Percentiles rank a stretch among this genome's conserved stretches.
phyloP scores from a whole-genome alignment of 2,888 invertebrate species.

The Volucella inflata region DNA sequence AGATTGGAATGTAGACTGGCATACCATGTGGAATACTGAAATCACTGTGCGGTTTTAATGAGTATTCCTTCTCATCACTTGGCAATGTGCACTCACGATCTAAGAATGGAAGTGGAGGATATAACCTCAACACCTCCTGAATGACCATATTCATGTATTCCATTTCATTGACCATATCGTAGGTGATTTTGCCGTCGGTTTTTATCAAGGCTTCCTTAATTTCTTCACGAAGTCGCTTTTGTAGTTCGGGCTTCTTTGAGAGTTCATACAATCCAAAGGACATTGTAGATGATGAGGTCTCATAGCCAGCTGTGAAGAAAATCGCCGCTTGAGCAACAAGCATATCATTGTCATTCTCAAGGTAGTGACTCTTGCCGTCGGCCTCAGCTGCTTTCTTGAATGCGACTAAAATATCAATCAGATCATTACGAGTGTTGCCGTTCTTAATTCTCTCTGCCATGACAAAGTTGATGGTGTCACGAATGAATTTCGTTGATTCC shows the following conservation, averaged over 20 bases:
- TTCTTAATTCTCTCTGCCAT: constrained; percentile 83
- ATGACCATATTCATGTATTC: constrained; percentile 84
- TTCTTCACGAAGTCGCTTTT: constrained; percentile 83
- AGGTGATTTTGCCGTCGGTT: constrained; percentile 82
- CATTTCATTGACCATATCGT: constrained; percentile 83
- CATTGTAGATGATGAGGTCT: constrained; percentile 83
- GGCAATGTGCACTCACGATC: constrained; percentile 81
- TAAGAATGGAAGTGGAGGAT: constrained; percentile 82
- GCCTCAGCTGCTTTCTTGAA: constrained; percentile 79
- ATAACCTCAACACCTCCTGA: constrained; percentile 82
- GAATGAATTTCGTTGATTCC: constrained; percentile 81
- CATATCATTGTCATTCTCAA: constrained; percentile 78
- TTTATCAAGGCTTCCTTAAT: constrained; percentile 81
- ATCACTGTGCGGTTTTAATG: constrained; percentile 80
- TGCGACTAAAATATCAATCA: constrained; percentile 84
- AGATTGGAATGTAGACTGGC: constrained; percentile 81
- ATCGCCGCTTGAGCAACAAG: constrained; percentile 82
- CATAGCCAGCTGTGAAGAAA: constrained; percentile 82
- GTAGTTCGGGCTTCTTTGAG: constrained; percentile 82
- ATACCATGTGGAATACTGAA: constrained; percentile 79
- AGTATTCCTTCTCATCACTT: constrained; percentile 76
- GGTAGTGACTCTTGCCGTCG: constrained; percentile 75
- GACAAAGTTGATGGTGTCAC: constrained; percentile 81
- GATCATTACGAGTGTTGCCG: constrained; percentile 83
- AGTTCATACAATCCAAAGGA: constrained; percentile 83